phyloP scores from a whole-genome alignment of 2,797 vertebrate genomes.

The Uromys caudimaculatus region DNA sequence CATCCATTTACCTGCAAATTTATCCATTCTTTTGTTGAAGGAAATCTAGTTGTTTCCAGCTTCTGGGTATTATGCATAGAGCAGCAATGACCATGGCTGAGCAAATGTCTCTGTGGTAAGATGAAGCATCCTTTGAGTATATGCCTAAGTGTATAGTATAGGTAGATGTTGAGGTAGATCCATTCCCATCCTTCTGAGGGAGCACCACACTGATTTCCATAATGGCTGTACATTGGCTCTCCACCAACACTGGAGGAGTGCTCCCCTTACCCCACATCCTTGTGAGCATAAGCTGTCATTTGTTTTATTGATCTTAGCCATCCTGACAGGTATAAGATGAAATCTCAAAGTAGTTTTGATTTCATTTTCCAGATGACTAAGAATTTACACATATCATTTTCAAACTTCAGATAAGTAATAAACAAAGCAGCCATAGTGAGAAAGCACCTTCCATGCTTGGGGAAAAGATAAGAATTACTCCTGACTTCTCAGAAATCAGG shows the following conservation, averaged over 20 bases:
- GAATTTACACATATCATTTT: not conserved
- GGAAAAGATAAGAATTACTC: not conserved
- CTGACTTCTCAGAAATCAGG: not conserved
- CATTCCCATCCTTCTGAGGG: not conserved
- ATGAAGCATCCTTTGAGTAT: not conserved
- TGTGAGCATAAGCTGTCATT: not conserved
- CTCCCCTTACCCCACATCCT: not conserved
- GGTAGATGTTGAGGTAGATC: not conserved
- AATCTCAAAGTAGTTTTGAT: not conserved
- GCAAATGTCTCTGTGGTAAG: not conserved
- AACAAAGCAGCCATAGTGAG: not conserved
- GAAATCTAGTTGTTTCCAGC: not conserved
- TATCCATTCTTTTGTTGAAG: not conserved
- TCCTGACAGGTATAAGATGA: not conserved
- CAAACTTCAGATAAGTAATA: conserved; percentile 19
- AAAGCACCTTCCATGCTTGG: not conserved
- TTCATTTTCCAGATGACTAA: not conserved
- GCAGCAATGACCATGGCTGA: not conserved
- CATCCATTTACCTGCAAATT: not conserved
- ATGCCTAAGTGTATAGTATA: not conserved
- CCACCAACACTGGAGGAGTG: not conserved
- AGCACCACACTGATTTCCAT: not conserved
- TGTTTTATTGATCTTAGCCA: not conserved
- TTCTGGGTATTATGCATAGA: not conserved
- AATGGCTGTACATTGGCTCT: not conserved